A percentile compares a stretch with the other conserved stretches of the same genome.
These are phyloP conservation scores for Neoarius graeffei DNA, from an alignment of 2,113 vertebrate species.

Conservation along the genomic window DNA sequence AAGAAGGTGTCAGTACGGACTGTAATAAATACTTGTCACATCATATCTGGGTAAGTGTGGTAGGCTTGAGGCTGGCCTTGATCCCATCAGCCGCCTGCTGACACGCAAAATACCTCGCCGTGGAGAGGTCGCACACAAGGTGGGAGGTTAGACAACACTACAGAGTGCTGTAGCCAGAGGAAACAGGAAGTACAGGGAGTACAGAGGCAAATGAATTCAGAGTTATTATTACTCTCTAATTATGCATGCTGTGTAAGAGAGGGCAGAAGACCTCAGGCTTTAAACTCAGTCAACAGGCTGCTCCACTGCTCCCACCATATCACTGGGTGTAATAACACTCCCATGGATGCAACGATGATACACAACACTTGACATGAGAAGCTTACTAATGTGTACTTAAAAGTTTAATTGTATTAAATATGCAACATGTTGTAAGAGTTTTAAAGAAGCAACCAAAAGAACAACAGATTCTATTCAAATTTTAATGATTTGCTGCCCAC, in stretches of 20 bases:
- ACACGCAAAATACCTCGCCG: slow-evolving; percentile 3
- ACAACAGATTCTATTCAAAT: background rate
- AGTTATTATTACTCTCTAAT: slow-evolving; percentile 37
- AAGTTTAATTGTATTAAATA: background rate
- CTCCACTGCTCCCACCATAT: background rate
- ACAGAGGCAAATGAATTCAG: background rate
- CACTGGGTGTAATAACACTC: slow-evolving; percentile 1
- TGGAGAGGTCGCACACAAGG: slow-evolving; percentile 13
- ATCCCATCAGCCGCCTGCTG: slow-evolving; percentile 32
- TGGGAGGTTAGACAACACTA: slow-evolving; percentile 63
- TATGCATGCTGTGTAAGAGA: slow-evolving; percentile 13
- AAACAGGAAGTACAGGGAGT: slow-evolving; percentile 56
- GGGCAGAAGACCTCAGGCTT: slow-evolving; percentile 35
- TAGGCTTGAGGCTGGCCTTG: slow-evolving; percentile 11
- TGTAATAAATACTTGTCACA: slow-evolving; percentile 22
- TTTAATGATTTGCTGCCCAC: too few species aligned
- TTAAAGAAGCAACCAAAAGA: background rate
- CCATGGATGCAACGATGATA: background rate
- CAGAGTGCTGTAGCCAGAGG: slow-evolving; percentile 65
- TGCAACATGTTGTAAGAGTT: background rate
- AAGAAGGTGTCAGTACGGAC: background rate
- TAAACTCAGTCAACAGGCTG: slow-evolving; percentile 26
- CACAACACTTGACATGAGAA: background rate
- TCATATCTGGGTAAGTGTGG: background rate
- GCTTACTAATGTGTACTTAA: background rate